Evolutionary conservation across 1,140 invertebrate genomes (phyloP).

Genomic region (Drosophila ananassae): DNA sequence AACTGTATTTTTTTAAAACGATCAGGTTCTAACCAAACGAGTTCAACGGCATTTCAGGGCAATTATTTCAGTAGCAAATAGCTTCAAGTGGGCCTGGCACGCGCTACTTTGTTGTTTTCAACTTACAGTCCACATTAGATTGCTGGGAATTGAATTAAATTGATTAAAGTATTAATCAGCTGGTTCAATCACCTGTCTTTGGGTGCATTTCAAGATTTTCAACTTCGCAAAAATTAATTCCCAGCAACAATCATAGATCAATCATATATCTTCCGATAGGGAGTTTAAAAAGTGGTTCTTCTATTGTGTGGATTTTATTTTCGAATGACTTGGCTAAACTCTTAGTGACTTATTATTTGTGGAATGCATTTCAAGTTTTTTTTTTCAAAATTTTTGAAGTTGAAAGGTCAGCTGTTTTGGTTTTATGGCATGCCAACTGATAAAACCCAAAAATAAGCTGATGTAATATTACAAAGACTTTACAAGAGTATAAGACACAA

Average conservation of each 20-base stretch:
- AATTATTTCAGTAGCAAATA: slow-evolving; percentile 72
- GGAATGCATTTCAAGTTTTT: slow-evolving; percentile 15
- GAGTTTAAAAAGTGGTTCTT: slow-evolving; percentile 4
- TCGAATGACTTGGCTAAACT: neutral
- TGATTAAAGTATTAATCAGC: slow-evolving; percentile 3
- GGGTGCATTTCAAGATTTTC: neutral
- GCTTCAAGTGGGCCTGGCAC: slow-evolving; percentile 42
- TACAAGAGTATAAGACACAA: slow-evolving; percentile 11
- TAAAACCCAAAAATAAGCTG: slow-evolving; percentile 20
- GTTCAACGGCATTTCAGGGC: slow-evolving; percentile 76
- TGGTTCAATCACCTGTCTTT: slow-evolving; percentile 26
- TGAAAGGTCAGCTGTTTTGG: slow-evolving; percentile 10
- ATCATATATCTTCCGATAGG: neutral
- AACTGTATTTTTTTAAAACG: slow-evolving; percentile 37
- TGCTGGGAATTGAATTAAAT: slow-evolving; percentile 9
- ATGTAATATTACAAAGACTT: slow-evolving; percentile 36
- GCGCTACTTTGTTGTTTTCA: slow-evolving; percentile 15
- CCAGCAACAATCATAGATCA: slow-evolving; percentile 6
- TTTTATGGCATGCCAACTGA: neutral
- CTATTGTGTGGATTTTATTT: slow-evolving; percentile 5
- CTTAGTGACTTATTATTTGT: neutral
- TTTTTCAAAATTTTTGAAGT: slow-evolving; percentile 19
- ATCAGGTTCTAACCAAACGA: slow-evolving; percentile 73
- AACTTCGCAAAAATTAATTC: too few species aligned
- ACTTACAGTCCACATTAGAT: slow-evolving; percentile 21